Evolutionary conservation across 2,113 vertebrate genomes (phyloP).

Genomic region (Sigmodon hispidus): DNA sequence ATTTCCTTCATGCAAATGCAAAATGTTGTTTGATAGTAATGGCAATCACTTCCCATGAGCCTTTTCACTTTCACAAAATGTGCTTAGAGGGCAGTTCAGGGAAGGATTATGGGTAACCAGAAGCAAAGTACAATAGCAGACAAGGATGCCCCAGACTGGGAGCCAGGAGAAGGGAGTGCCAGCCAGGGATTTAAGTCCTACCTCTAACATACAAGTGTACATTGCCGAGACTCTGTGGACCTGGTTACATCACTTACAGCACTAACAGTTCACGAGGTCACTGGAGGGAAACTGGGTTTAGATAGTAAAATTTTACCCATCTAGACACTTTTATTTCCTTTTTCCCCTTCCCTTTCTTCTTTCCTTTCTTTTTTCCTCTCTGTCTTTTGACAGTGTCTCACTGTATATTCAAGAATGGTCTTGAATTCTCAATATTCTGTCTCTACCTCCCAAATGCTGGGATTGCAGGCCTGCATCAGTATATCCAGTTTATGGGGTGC

Average conservation of each 20-base stretch:
- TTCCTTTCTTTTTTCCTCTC: neutral
- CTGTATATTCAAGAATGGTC: no score
- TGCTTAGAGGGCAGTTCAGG: neutral
- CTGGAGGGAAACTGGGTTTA: neutral
- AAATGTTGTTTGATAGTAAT: neutral
- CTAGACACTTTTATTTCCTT: neutral
- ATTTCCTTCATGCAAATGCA: neutral
- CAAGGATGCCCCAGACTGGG: neutral
- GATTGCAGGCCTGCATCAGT: neutral
- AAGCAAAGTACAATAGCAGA: neutral
- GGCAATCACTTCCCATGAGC: neutral
- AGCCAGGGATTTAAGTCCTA: neutral
- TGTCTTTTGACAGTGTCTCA: neutral
- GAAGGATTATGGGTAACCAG: neutral
- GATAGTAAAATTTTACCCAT: neutral
- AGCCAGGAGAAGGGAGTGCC: neutral
- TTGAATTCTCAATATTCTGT: neutral
- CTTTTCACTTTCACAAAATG: neutral
- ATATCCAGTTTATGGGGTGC: neutral
- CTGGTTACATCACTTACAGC: neutral
- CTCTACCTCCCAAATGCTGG: neutral
- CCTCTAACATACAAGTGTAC: neutral
- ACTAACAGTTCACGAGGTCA: neutral
- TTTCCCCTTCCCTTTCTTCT: neutral
- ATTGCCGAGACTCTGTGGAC: neutral